Evolutionary conservation across 2,888 invertebrate genomes (phyloP), one percentile per base, ranked within the genome.

Genomic region (Chloroclysta siterata): DNA sequence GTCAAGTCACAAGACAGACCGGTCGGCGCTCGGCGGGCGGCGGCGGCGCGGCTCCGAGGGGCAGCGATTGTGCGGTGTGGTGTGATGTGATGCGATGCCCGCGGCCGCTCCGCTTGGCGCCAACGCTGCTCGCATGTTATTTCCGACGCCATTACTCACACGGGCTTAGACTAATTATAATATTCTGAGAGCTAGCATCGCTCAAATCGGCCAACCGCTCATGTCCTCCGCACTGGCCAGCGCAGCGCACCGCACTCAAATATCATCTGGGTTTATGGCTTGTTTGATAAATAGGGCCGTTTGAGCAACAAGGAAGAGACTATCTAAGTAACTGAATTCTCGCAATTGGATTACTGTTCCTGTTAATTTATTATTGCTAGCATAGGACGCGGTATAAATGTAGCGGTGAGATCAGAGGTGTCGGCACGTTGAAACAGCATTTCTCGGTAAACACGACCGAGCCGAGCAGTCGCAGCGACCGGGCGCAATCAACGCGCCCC

Each of bases 91-190:
- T 80, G 78, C 76, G 75, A 75, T 74, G 75, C 80, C 57, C 57
- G 57, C 61, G 61, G 54, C 80, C 84, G 84, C 87, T 80, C 79
- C 81, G 87, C 89, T 90, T 90, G 91, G 92, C 92, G 92, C 92
- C 91, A 89, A 89, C 86, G 83, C 84, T 81, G 83, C 78, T 80
- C 82, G 85, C 80, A 83, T 84, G 89, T 87, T 92, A 93, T 93
- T 93, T 93, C 90, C 83, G 87, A 92, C 88, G 82, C 87, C 89
- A 91, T 92, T 91, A 90, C 90, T 92, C 92, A 93, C 89, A 81
- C 84, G 80, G 79, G 85, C 89, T 84, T 85, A 85, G 78, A 89
- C 91, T 93, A 93, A 93, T 93, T 92, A 90, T 92, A 92, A 91
- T 89, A 90, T 85, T 84, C 83, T 77, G 83, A 82, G 84, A 84